These are phyloP conservation scores for Lysandra coridon DNA, from an alignment of 2,888 invertebrate genomes.

Conservation along the genomic window DNA sequence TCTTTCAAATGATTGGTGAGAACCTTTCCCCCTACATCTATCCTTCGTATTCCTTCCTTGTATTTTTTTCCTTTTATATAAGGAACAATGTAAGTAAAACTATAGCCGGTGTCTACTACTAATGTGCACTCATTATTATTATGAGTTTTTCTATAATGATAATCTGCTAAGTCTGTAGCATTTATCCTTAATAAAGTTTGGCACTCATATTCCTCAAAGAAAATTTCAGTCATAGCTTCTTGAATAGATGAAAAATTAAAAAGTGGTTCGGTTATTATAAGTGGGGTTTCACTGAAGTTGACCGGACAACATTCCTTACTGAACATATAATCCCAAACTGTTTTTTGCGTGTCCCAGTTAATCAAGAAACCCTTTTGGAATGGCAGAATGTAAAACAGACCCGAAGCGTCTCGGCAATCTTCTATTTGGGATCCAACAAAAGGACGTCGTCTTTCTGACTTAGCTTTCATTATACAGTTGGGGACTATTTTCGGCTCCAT, in stretches of 20 bases:
- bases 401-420: conserved; percentile 97
- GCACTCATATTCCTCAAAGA: conserved; percentile 98
- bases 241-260: conserved; percentile 96
- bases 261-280: conserved; percentile 96
- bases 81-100: conserved; percentile 96
- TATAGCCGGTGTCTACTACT: conserved; percentile 96
- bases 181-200: conserved; percentile 89
- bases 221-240: conserved; percentile 96
- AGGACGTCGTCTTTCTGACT: conserved; percentile 94
- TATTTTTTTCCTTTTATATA: conserved; percentile 90
- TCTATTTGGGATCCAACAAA: conserved; percentile 96
- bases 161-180: conserved; percentile 89
- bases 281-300: conserved; percentile 86
- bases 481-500: conserved; percentile 89
- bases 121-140: conserved; percentile 85
- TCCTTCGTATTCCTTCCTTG: conserved; percentile 85
- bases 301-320: conserved; percentile 91
- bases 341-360: conserved; percentile 98
- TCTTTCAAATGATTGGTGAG: conserved; percentile 99
- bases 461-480: conserved; percentile 98
- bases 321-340: conserved; percentile 97
- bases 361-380: conserved; percentile 97
- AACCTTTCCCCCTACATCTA: conserved; percentile 98
- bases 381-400: conserved; percentile 95
- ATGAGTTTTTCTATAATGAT: conserved; percentile 78